phyloP scores from a whole-genome alignment of 2,113 vertebrate genomes.

The Stictonetta naevosa region DNA sequence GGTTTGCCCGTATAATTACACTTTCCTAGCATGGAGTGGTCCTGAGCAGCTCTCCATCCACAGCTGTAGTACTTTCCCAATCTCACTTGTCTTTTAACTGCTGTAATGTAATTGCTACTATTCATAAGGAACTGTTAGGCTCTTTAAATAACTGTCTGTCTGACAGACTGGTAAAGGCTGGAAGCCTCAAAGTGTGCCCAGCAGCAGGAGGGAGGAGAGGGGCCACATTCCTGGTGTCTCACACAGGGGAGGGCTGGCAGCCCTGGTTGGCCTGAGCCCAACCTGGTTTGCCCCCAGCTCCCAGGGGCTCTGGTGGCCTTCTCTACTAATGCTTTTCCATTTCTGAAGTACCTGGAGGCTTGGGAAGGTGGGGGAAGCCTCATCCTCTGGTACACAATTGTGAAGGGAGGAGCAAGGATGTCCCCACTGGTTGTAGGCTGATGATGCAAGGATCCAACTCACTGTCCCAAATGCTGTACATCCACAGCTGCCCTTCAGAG shows the following conservation, averaged over 20 bases:
- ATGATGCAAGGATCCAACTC: neutral
- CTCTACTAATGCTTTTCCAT: neutral
- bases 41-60: neutral
- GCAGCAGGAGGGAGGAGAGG: neutral
- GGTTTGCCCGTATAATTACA: neutral
- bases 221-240: neutral
- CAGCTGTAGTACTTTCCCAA: rapidly evolving
- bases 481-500: neutral
- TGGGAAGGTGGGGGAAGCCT: too few species aligned
- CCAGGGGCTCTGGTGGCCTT: neutral
- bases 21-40: neutral
- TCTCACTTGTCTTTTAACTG: slow-evolving; percentile 25
- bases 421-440: neutral
- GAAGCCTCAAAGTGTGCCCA: slow-evolving; percentile 35
- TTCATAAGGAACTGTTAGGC: slow-evolving; percentile 49
- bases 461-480: neutral
- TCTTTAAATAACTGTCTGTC: slow-evolving; percentile 48
- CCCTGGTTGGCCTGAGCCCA: neutral
- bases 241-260: neutral
- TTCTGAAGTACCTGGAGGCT: neutral
- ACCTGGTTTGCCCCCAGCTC: too few species aligned
- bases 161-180: neutral
- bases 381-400: neutral
- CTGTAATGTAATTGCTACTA: slow-evolving; percentile 46
- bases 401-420: neutral